These are phyloP conservation scores for Anthophora plumipes DNA, from an alignment of 2,888 invertebrate genomes.

Conservation along the genomic window DNA sequence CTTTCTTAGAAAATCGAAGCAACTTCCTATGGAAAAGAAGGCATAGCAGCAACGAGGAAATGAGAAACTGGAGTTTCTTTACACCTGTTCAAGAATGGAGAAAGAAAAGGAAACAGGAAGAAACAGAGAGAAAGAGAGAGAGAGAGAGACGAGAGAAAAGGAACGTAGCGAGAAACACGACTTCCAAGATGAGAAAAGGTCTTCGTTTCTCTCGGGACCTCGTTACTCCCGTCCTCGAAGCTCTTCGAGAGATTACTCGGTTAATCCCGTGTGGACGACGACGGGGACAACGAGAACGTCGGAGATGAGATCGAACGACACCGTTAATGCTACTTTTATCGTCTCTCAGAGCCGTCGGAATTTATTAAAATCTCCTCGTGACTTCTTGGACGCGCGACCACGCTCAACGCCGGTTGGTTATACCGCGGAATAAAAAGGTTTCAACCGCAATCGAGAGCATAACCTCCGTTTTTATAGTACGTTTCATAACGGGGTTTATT, in stretches of 20 bases:
- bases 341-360: slow-evolving; percentile 57
- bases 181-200: slow-evolving; percentile 71
- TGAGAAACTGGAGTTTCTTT: slow-evolving; percentile 24
- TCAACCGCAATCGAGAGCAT: background rate
- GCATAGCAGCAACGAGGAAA: background rate
- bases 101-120: background rate
- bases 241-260: slow-evolving; percentile 72
- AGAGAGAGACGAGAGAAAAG: slow-evolving; percentile 8
- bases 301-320: slow-evolving; percentile 72
- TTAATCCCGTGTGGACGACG: slow-evolving; percentile 69
- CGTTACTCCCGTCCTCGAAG: slow-evolving; percentile 67
- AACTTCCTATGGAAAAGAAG: slow-evolving; percentile 38
- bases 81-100: slow-evolving; percentile 26
- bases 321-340: slow-evolving; percentile 71
- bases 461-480: background rate
- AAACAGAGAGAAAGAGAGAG: background rate
- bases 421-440: slow-evolving; percentile 15
- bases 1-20: slow-evolving; percentile 10
- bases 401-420: slow-evolving; percentile 10
- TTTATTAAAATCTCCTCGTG: slow-evolving; percentile 66
- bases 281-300: slow-evolving; percentile 46
- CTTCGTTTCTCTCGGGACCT: slow-evolving; percentile 68
- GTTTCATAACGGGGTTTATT: background rate
- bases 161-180: slow-evolving; percentile 47
- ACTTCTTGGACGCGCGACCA: slow-evolving; percentile 1